Evolutionary conservation across 2,797 vertebrate species (phyloP), one percentile per base, ranked within the genome.

Genomic region (Pteropus rufus): DNA sequence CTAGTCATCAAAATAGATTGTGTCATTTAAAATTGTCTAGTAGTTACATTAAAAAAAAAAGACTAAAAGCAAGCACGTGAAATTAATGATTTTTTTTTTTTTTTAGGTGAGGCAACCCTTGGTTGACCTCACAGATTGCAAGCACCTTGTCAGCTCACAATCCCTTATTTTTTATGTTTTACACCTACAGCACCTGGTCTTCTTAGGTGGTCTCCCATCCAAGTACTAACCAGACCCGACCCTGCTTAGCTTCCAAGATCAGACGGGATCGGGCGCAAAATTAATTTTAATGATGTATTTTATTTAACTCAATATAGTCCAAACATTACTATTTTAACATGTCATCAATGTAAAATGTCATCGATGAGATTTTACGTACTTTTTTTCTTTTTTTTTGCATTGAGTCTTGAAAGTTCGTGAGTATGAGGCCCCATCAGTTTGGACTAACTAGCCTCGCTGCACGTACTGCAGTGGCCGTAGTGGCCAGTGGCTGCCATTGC

Each of bases 381-480:
- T 10, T 36, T 5, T 31, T 10, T 34, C 34, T 60, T 76, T 16
- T 26, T 4, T 36, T 46, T 18, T 1, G 29, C 70, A 4, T 19
- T 31, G 31, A 39, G 56, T 67, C 64, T 62, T 34, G 19, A 26
- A 60, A 29, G 14, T 31, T n/a, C 4, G 7, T 0, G 10, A 24
- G 29, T 12, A 0, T 4, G 1, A 4, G 10, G 31, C 18, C 14
- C 18, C 18, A 34, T 15, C 73, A 1, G 2, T 19, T 11, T 29
- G 70, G 11, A 14, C 4, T 15, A 5, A 46, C 46, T 46, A 46
- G 73, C 46, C 67, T 46, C 44, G 5, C 19, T 5, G 64, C 6
- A 24, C 23, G 8, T 5, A 36, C 12, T 69, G 12, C 23, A 1
- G 46, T 31, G 12, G n/a, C 49, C 14, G 2, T 21, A 19, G 39